A percentile compares a stretch with the other conserved stretches of the same genome.
Evolutionary conservation across 2,888 invertebrate species (phyloP).

Genomic region (Microctonus aethiopoides): DNA sequence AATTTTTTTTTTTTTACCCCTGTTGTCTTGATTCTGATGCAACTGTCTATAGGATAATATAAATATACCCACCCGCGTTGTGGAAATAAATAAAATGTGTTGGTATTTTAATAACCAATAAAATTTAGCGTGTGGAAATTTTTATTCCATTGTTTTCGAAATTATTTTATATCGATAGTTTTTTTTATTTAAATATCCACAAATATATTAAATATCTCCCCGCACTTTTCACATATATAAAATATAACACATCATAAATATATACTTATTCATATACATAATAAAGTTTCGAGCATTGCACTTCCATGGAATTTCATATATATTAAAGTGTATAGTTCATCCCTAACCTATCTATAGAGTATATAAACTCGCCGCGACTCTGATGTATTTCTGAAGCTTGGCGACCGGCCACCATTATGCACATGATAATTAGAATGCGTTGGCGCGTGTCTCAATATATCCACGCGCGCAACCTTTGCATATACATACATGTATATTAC

Average conservation of each 20-base stretch:
- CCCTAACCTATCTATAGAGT: constrained; percentile 59
- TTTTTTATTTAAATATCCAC: no score
- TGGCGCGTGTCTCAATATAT: constrained; percentile 68
- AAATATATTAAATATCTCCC: no score
- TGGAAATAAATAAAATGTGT: not conserved
- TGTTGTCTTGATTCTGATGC: no score
- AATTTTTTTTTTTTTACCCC: no score
- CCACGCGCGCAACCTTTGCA: constrained; percentile 51
- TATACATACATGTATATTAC: not conserved
- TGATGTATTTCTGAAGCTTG: constrained; percentile 67
- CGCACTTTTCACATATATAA: not conserved
- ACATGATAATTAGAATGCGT: constrained; percentile 68
- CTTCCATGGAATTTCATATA: constrained; percentile 50
- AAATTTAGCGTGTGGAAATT: not conserved
- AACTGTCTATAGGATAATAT: no score
- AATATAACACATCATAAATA: not conserved
- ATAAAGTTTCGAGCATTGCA: constrained; percentile 22
- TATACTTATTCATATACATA: not conserved
- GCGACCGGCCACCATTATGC: constrained; percentile 66
- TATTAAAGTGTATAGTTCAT: constrained; percentile 19
- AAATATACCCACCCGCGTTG: not conserved
- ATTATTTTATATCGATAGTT: no score
- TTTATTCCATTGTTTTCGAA: no score
- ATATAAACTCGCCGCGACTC: constrained; percentile 43
- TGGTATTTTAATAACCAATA: not conserved